Evolutionary conservation across 1,140 invertebrate species (phyloP).

Genomic region (Prorops nasuta): DNA sequence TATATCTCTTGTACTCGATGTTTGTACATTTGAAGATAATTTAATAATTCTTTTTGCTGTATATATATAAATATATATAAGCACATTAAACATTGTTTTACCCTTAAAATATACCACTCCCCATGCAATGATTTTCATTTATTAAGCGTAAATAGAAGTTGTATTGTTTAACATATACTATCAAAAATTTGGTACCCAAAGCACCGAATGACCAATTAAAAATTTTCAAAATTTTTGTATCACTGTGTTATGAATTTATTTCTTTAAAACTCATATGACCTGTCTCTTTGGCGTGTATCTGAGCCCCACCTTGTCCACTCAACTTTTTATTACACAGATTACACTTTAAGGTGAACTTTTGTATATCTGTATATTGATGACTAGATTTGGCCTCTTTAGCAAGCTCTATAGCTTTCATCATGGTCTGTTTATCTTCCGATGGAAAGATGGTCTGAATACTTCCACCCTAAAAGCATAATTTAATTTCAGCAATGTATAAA

Average conservation of each 20-base stretch:
- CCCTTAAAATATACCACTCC: not conserved
- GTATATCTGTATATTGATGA: slow-evolving; percentile 85
- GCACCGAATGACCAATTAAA: too few relatives aligned
- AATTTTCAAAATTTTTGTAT: too few relatives aligned
- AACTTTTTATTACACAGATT: slow-evolving; percentile 72
- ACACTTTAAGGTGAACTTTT: slow-evolving; percentile 83
- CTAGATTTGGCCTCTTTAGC: slow-evolving; percentile 84
- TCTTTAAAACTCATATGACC: slow-evolving; percentile 89
- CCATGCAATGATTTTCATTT: not conserved
- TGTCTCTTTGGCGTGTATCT: slow-evolving; percentile 80
- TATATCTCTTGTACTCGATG: not conserved
- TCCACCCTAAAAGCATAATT: slow-evolving; percentile 58
- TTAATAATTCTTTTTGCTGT: not conserved
- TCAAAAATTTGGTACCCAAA: too few relatives aligned
- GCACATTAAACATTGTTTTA: not conserved
- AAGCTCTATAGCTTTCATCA: slow-evolving; percentile 78
- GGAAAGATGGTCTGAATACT: slow-evolving; percentile 79
- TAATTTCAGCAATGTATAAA: not conserved
- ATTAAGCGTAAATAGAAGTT: too few relatives aligned
- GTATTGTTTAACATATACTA: too few relatives aligned
- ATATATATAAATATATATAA: not conserved
- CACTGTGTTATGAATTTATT: slow-evolving; percentile 43
- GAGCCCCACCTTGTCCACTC: slow-evolving; percentile 76
- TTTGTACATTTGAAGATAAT: not conserved
- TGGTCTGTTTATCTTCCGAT: slow-evolving; percentile 68